Conservation (phyloP, 2,113 vertebrate genomes). For the Beaufortia kweichowensis region DNA sequence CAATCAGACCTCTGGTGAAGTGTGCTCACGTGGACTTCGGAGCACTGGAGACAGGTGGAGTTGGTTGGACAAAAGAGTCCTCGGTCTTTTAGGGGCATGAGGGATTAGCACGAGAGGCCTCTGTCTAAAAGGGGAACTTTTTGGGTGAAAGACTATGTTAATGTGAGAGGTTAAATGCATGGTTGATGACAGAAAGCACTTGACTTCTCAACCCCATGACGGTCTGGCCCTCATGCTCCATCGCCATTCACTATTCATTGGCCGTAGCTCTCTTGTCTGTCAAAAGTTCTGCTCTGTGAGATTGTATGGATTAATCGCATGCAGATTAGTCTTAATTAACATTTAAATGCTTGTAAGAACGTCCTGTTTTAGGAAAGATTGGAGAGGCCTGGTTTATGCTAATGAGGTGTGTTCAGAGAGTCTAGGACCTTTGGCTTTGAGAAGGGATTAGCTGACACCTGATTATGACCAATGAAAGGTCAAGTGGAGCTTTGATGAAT, state of each 20-base stretch:
- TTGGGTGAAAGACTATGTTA: slow-evolving; percentile 78
- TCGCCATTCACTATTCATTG: slow-evolving; percentile 59
- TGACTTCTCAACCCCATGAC: slow-evolving; percentile 73
- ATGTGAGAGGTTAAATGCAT: slow-evolving; percentile 71
- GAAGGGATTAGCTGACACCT: slow-evolving; percentile 51
- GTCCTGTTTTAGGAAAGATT: slow-evolving; percentile 40
- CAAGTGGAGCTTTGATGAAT: slow-evolving; percentile 43
- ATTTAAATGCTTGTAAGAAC: slow-evolving; percentile 76
- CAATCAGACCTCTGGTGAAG: slow-evolving; percentile 11
- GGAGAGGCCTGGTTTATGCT: slow-evolving; percentile 52
- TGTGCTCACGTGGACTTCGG: neutral
- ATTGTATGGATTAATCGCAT: slow-evolving; percentile 58
- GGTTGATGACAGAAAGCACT: slow-evolving; percentile 77
- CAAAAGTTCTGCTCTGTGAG: slow-evolving; percentile 60
- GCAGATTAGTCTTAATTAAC: slow-evolving; percentile 70
- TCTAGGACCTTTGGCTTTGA: slow-evolving; percentile 34
- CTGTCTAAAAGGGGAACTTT: neutral
- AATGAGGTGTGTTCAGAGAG: slow-evolving; percentile 39
- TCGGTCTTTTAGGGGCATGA: slow-evolving; percentile 52
- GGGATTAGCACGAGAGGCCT: slow-evolving; percentile 40
- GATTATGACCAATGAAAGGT: slow-evolving; percentile 55
- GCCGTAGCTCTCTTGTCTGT: slow-evolving; percentile 46
- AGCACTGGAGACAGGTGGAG: slow-evolving; percentile 31
- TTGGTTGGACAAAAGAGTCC: slow-evolving; percentile 48
- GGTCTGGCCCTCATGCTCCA: slow-evolving; percentile 38